Conservation (phyloP, 2,888 invertebrate genomes). For the Rhagium mordax region DNA sequence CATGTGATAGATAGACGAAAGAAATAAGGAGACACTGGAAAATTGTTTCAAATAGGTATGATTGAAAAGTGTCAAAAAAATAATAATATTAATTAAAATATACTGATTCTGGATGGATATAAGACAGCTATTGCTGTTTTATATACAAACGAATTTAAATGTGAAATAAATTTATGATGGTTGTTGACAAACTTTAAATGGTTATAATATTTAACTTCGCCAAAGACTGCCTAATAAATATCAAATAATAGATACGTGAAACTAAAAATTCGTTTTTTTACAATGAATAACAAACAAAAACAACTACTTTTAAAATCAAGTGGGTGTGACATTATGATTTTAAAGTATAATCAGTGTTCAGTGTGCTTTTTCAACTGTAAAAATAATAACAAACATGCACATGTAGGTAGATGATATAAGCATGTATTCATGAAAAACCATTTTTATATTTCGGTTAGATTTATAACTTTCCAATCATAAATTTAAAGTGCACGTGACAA, state of each 20-base stretch:
- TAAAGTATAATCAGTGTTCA: constrained; percentile 20
- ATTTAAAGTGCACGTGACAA: constrained; percentile 17
- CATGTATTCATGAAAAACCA: not conserved
- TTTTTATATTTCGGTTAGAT: constrained; percentile 7
- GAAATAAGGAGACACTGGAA: too few relatives aligned
- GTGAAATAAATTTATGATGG: too few relatives aligned
- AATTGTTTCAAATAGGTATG: too few relatives aligned
- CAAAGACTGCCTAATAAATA: not conserved
- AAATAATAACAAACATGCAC: constrained; percentile 19
- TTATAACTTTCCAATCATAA: constrained; percentile 17
- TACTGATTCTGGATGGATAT: too few relatives aligned
- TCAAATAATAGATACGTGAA: not conserved
- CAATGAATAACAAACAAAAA: not conserved
- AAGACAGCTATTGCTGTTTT: too few relatives aligned
- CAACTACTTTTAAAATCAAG: constrained; percentile 1
- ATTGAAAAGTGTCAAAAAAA: too few relatives aligned
- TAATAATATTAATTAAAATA: too few relatives aligned
- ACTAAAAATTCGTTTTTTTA: not conserved
- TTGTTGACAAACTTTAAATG: not conserved
- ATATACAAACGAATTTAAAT: too few relatives aligned
- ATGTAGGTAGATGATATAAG: constrained; percentile 8
- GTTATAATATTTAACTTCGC: not conserved
- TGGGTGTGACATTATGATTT: constrained; percentile 17
- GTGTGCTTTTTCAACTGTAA: constrained; percentile 11
- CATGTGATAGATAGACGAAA: too few relatives aligned